Evolutionary conservation across 2,113 vertebrate species (phyloP).

Genomic region (Pteropus alecto): DNA sequence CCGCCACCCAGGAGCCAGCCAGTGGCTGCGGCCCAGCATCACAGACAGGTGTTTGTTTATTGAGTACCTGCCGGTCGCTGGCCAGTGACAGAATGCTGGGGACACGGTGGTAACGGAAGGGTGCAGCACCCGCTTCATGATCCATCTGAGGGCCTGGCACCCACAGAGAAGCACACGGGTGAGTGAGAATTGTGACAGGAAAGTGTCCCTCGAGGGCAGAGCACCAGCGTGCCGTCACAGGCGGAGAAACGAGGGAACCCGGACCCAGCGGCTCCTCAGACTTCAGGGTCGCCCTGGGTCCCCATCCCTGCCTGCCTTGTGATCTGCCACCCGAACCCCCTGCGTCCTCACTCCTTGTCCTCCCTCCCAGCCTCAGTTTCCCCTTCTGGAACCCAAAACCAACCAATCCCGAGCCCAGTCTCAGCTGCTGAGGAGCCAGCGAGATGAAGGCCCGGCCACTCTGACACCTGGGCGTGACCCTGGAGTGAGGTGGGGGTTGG

Average conservation of each 20-base stretch:
- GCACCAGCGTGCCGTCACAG: not conserved
- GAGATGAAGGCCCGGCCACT: not conserved
- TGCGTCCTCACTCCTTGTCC: not conserved
- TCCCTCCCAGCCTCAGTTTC: not conserved
- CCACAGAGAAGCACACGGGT: not conserved
- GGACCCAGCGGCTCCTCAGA: not conserved
- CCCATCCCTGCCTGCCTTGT: not conserved
- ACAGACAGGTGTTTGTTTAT: too few relatives aligned
- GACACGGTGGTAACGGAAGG: not conserved
- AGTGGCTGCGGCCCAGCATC: not conserved
- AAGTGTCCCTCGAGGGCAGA: not conserved
- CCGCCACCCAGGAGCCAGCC: not conserved
- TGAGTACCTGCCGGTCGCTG: not conserved
- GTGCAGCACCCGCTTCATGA: not conserved
- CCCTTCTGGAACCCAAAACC: not conserved
- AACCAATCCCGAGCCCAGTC: rapidly evolving
- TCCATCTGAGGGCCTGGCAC: not conserved
- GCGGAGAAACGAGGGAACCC: not conserved
- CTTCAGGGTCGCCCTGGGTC: not conserved
- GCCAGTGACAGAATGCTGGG: not conserved
- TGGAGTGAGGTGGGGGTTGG: not conserved
- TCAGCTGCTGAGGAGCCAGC: not conserved
- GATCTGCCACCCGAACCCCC: not conserved
- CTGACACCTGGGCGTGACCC: not conserved
- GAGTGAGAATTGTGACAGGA: not conserved